Conservation (phyloP, 2,113 vertebrate genomes). For the Pseudorectes ferrugineus region DNA sequence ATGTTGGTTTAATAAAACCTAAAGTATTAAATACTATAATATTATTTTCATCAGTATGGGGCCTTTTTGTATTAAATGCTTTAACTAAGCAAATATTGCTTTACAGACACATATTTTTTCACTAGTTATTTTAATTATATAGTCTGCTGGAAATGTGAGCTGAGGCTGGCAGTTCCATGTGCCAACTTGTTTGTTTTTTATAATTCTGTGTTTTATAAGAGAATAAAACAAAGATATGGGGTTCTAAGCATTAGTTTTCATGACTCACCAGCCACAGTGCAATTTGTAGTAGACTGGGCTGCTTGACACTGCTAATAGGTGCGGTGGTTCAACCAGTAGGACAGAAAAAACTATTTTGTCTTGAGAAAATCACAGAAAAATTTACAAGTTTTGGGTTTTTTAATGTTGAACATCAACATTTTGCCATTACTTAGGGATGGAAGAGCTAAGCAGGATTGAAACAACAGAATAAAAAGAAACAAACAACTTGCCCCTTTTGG, state of each 20-base stretch:
- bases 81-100: conserved; percentile 27
- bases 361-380: background rate
- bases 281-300: conserved; percentile 12
- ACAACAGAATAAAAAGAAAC: background rate
- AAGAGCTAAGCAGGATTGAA: background rate
- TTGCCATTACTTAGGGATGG: background rate
- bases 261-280: conserved; percentile 7
- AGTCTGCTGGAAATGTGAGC: conserved; percentile 8
- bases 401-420: background rate
- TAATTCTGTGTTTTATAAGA: conserved; percentile 50
- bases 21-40: conserved; percentile 17
- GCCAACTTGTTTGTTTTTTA: conserved; percentile 59
- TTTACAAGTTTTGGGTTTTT: background rate
- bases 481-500: background rate
- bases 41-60: conserved; percentile 6
- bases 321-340: background rate
- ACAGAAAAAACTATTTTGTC: background rate
- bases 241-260: conserved; percentile 25
- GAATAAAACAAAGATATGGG: conserved; percentile 46
- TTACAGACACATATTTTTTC: conserved; percentile 17
- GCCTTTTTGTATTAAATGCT: conserved; percentile 21
- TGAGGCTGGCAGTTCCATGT: conserved; percentile 13
- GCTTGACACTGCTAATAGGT: conserved; percentile 17
- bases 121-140: conserved; percentile 61
- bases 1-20: conserved; percentile 13